Evolutionary conservation across 1,140 invertebrate species (phyloP).

Genomic region (Diorhabda sublineata): DNA sequence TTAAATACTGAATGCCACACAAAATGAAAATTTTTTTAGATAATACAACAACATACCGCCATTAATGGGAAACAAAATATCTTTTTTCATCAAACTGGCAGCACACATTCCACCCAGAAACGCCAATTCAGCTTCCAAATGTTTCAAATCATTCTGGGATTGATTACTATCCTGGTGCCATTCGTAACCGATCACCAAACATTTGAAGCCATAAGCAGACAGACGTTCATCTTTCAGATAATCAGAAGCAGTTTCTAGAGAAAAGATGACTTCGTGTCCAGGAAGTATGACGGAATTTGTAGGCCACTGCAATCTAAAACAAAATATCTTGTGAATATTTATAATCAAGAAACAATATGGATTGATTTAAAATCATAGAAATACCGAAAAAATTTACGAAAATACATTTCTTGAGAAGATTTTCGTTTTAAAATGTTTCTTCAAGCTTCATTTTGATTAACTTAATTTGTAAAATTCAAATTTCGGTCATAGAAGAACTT

Average conservation of each 20-base stretch:
- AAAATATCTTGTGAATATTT: background rate
- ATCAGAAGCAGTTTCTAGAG: slow-evolving; percentile 90
- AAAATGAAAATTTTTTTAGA: too few species aligned
- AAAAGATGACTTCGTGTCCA: slow-evolving; percentile 92
- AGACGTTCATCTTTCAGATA: slow-evolving; percentile 90
- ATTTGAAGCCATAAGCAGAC: slow-evolving; percentile 85
- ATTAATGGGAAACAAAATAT: slow-evolving; percentile 68
- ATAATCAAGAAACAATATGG: too few species aligned
- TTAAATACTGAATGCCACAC: too few species aligned
- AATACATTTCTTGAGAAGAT: too few species aligned
- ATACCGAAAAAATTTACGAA: too few species aligned
- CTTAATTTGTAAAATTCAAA: too few species aligned
- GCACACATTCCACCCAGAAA: slow-evolving; percentile 89
- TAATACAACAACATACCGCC: slow-evolving; percentile 47
- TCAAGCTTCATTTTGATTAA: too few species aligned
- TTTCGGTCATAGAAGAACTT: too few species aligned
- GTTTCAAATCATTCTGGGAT: slow-evolving; percentile 56
- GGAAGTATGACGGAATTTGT: slow-evolving; percentile 81
- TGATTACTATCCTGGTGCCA: slow-evolving; percentile 54
- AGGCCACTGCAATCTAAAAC: slow-evolving; percentile 76
- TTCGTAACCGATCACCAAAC: slow-evolving; percentile 88
- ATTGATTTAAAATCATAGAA: too few species aligned
- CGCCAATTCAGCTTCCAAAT: slow-evolving; percentile 85
- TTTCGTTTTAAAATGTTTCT: too few species aligned
- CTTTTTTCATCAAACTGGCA: slow-evolving; percentile 81